Evolutionary conservation across 2,797 vertebrate species (phyloP).

Genomic region (Sciurus vulgaris): DNA sequence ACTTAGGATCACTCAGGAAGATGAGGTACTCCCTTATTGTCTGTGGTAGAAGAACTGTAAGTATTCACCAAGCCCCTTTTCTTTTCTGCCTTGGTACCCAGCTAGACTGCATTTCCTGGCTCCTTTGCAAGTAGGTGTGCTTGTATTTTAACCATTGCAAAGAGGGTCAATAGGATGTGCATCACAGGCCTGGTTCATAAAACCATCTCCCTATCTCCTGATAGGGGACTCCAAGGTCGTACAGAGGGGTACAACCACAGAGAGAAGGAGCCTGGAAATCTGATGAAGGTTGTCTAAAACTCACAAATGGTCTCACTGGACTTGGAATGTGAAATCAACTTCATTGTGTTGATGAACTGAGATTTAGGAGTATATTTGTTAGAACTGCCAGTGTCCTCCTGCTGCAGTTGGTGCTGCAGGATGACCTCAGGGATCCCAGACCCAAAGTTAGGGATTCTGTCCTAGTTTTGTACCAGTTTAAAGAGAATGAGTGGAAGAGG

Average conservation of each 20-base stretch:
- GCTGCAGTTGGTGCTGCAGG: not conserved
- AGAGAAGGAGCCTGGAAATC: not conserved
- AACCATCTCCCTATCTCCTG: not conserved
- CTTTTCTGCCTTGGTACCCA: not conserved
- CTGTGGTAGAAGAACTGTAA: slow-evolving; percentile 8
- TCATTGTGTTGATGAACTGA: not conserved
- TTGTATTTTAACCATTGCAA: not conserved
- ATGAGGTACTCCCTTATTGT: not conserved
- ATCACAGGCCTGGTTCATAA: not conserved
- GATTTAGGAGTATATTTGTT: not conserved
- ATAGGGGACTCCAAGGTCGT: not conserved
- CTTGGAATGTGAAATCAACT: not conserved
- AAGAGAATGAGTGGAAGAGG: slow-evolving; percentile 19
- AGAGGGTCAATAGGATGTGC: not conserved
- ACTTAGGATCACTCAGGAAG: not conserved
- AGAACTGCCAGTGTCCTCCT: not conserved
- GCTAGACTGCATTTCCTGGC: not conserved
- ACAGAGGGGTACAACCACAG: not conserved
- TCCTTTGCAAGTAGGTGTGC: slow-evolving; percentile 11
- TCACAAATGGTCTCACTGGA: not conserved
- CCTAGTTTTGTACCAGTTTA: not conserved
- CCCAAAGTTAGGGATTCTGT: slow-evolving; percentile 33
- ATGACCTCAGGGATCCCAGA: not conserved
- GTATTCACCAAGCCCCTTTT: not conserved
- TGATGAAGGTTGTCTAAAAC: not conserved